phyloP scores from a whole-genome alignment of 2,888 invertebrate genomes.

The Trachelus iudaicus region DNA sequence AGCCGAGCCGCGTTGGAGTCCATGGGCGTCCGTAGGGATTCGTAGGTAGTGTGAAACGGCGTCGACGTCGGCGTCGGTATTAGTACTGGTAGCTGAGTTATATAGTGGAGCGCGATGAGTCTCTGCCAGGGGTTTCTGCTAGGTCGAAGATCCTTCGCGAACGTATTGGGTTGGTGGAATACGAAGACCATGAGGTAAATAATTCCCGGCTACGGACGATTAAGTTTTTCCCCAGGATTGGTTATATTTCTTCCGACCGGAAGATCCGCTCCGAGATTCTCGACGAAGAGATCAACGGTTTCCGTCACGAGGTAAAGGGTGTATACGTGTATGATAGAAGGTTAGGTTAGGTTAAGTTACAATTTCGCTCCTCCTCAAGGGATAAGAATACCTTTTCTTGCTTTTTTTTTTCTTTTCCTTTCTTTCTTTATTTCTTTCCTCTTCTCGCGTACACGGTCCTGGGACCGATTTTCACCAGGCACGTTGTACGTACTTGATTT shows the following conservation, averaged over 20 bases:
- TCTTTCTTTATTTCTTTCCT: too few relatives aligned
- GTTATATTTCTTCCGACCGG: conserved; percentile 15
- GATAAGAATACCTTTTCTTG: too few relatives aligned
- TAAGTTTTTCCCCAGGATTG: conserved; percentile 30
- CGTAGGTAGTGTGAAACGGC: conserved; percentile 4
- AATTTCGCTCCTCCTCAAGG: too few relatives aligned
- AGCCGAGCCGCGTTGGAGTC: conserved; percentile 5
- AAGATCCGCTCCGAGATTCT: not conserved
- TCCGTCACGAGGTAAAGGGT: too few relatives aligned
- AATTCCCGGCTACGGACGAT: conserved; percentile 34
- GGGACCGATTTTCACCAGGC: too few relatives aligned
- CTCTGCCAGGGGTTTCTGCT: not conserved
- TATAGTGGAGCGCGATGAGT: conserved; percentile 29
- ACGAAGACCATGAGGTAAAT: conserved; percentile 23
- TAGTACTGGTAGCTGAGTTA: conserved; percentile 15
- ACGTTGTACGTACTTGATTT: too few relatives aligned
- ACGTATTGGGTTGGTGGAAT: not conserved
- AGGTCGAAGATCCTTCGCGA: not conserved
- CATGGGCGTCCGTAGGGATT: not conserved
- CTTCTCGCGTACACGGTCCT: too few relatives aligned
- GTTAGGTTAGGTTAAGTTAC: too few relatives aligned
- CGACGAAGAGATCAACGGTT: too few relatives aligned
- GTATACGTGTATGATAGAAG: too few relatives aligned
- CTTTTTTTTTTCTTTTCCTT: too few relatives aligned
- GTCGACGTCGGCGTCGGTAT: not conserved